A percentile compares a stretch with the other conserved stretches of the same genome.
These are phyloP conservation scores for Drosophila orosa DNA, from an alignment of 1,140 invertebrate species.

Conservation along the genomic window DNA sequence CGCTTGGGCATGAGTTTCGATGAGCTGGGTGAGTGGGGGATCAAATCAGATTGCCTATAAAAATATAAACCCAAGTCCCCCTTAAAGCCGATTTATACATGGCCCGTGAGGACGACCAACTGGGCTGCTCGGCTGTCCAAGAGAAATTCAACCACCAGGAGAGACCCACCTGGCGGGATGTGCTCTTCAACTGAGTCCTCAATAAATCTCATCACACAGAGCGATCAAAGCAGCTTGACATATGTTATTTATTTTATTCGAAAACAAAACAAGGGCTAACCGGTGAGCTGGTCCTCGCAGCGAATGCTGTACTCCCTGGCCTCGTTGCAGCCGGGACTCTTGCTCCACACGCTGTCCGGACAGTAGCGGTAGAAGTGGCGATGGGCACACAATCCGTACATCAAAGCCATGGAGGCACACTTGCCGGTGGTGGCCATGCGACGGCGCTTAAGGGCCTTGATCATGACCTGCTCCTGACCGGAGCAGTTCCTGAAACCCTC, in stretches of 20 bases:
- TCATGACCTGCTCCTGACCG: constrained; percentile 27
- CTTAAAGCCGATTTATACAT: too few relatives aligned
- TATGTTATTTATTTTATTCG: constrained; percentile 18
- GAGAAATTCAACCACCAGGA: constrained; percentile 13
- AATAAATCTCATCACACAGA: constrained; percentile 14
- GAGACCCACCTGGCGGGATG: constrained; percentile 55
- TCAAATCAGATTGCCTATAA: not conserved
- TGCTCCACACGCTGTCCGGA: constrained; percentile 48
- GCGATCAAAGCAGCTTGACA: constrained; percentile 29
- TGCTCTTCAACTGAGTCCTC: constrained; percentile 43
- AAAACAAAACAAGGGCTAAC: not conserved
- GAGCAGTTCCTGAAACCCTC: constrained; percentile 37
- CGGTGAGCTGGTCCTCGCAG: constrained; percentile 14
- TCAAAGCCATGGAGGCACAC: constrained; percentile 42
- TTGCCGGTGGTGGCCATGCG: constrained; percentile 47
- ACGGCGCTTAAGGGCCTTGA: constrained; percentile 43
- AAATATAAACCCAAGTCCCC: not conserved
- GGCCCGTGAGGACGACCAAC: too few relatives aligned
- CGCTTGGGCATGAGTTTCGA: constrained; percentile 55
- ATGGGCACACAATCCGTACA: constrained; percentile 59
- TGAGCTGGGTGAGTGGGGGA: constrained; percentile 37
- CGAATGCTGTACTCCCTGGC: constrained; percentile 25
- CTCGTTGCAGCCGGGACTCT: constrained; percentile 46
- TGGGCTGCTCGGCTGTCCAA: not conserved
- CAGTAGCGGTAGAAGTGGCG: constrained; percentile 50